Percentiles rank a stretch among this genome's conserved stretches.
phyloP scores from a whole-genome alignment of 2,797 vertebrate species.

The Pithecia hirsuta region DNA sequence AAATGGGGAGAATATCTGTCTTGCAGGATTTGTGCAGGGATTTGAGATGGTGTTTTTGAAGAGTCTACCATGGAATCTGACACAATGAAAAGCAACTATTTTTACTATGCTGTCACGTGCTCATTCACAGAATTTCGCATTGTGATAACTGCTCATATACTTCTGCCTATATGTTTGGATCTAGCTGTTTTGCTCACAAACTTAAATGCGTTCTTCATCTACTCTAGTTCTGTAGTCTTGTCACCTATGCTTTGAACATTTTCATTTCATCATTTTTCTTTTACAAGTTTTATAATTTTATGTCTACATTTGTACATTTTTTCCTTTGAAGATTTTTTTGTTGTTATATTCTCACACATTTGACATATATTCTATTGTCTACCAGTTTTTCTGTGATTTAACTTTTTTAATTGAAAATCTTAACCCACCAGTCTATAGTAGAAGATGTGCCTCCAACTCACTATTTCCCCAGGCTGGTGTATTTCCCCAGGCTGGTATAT shows the following conservation, averaged over 20 bases:
- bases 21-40: neutral
- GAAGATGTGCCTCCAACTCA: neutral
- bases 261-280: neutral
- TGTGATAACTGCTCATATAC: neutral
- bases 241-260: neutral
- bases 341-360: neutral
- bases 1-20: neutral
- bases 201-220: neutral
- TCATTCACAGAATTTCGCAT: neutral
- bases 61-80: neutral
- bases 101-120: neutral
- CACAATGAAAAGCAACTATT: neutral
- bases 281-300: neutral
- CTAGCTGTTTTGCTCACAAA: neutral
- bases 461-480: accelerated
- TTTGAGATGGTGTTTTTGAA: neutral
- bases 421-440: neutral
- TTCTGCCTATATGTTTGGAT: neutral
- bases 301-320: neutral
- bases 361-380: neutral
- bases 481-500: neutral
- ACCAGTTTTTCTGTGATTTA: neutral
- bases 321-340: neutral
- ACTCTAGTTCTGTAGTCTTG: neutral
- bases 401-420: neutral